phyloP scores from a whole-genome alignment of 2,797 vertebrate species.

The Tapera naevia region DNA sequence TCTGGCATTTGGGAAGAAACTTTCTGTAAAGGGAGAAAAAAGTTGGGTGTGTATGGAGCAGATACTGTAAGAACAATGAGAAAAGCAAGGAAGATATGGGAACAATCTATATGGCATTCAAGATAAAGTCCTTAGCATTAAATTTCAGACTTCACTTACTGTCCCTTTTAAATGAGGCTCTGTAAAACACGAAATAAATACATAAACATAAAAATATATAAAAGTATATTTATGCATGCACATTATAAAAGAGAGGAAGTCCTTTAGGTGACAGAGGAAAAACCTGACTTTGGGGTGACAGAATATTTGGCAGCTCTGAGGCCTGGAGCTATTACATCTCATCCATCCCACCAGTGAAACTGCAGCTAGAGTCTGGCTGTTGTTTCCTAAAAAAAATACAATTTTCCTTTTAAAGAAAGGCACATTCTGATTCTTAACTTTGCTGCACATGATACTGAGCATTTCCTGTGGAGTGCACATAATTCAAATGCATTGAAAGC shows the following conservation, averaged over 20 bases:
- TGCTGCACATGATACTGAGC: not conserved
- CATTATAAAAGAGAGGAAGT: not conserved
- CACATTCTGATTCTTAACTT: not conserved
- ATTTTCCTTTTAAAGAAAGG: not conserved
- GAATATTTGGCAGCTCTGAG: not conserved
- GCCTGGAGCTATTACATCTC: not conserved
- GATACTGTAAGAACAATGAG: fast-evolving
- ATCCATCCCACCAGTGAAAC: not conserved
- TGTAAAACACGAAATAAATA: not conserved
- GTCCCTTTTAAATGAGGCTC: not conserved
- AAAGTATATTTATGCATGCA: too few relatives aligned
- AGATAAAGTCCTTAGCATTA: not conserved
- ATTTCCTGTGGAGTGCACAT: not conserved
- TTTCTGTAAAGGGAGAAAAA: not conserved
- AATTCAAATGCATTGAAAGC: not conserved
- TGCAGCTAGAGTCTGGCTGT: not conserved
- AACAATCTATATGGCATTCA: not conserved
- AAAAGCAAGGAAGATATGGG: not conserved
- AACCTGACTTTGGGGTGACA: not conserved
- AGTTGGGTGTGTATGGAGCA: not conserved
- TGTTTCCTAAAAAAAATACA: not conserved
- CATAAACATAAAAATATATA: too few relatives aligned
- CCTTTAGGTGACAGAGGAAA: not conserved
- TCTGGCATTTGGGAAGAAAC: not conserved
- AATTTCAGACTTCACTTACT: not conserved